These are phyloP conservation scores for Eugnorisma glareosa DNA, from an alignment of 2,888 invertebrate species.

Conservation along the genomic window DNA sequence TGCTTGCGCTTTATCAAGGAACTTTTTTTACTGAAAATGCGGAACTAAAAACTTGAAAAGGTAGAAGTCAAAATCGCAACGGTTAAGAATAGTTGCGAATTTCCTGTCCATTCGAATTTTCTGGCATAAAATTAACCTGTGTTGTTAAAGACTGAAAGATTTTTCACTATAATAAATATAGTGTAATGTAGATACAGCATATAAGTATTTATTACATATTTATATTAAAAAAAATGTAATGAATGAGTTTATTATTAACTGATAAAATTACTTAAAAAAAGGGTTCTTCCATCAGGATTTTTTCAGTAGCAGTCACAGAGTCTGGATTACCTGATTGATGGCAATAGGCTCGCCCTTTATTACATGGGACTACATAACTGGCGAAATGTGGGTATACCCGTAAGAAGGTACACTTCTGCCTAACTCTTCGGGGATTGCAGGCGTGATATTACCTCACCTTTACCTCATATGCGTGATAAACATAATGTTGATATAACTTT, in stretches of 20 bases:
- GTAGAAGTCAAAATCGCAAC: background rate
- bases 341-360: no score
- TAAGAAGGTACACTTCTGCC: no score
- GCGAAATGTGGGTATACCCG: no score
- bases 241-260: background rate
- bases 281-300: no score
- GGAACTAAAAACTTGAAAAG: background rate
- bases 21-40: background rate
- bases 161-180: no score
- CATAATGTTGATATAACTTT: conserved; percentile 4
- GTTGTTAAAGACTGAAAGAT: background rate
- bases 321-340: no score
- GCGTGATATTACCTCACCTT: no score
- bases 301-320: no score
- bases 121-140: background rate
- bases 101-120: no score
- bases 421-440: no score
- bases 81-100: background rate
- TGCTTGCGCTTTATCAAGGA: background rate
- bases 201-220: background rate
- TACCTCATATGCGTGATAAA: background rate
- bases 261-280: no score
- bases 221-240: background rate
- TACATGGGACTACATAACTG: no score
- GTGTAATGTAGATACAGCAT: background rate